These are phyloP conservation scores for Diploscapter pachys DNA, from an alignment of 1,140 invertebrate species.

Conservation along the genomic window DNA sequence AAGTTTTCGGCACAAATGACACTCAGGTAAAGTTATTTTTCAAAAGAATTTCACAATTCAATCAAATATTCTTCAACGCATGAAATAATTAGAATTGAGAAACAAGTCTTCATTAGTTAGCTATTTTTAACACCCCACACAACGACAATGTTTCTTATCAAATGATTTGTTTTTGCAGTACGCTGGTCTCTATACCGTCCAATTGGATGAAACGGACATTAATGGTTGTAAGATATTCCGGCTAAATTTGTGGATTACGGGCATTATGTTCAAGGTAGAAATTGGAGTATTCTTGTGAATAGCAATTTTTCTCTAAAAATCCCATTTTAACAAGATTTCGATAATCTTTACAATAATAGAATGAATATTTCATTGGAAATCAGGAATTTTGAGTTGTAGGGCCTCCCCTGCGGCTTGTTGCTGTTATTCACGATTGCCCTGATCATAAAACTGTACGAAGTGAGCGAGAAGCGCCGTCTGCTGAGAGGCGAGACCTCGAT, in stretches of 20 bases:
- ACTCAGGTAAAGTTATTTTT: slow-evolving; percentile 17
- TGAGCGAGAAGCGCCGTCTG: slow-evolving; percentile 27
- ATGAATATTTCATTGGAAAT: neutral
- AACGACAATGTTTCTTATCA: neutral
- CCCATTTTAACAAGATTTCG: neutral
- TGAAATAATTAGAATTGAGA: slow-evolving; percentile 2
- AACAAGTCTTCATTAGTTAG: no score
- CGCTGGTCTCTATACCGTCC: slow-evolving; percentile 35
- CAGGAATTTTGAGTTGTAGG: slow-evolving; percentile 14
- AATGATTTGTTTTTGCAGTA: neutral
- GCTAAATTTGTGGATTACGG: slow-evolving; percentile 37
- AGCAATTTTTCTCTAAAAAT: neutral
- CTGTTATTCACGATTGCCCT: slow-evolving; percentile 39
- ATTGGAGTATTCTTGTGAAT: slow-evolving; percentile 9
- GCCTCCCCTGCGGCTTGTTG: slow-evolving; percentile 31
- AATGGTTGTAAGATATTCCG: slow-evolving; percentile 33
- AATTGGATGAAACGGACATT: slow-evolving; percentile 25
- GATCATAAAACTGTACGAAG: slow-evolving; percentile 36
- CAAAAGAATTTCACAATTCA: neutral
- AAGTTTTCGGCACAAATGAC: slow-evolving; percentile 25
- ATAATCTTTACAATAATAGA: neutral
- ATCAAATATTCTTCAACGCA: neutral
- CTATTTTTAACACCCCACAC: no score
- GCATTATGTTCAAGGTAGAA: slow-evolving; percentile 37
- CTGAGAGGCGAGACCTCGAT: slow-evolving; percentile 22